Evolutionary conservation across 1,140 invertebrate species (phyloP), one percentile per base, ranked within the genome.

Genomic region (silkworm (Bombyx mori)): DNA sequence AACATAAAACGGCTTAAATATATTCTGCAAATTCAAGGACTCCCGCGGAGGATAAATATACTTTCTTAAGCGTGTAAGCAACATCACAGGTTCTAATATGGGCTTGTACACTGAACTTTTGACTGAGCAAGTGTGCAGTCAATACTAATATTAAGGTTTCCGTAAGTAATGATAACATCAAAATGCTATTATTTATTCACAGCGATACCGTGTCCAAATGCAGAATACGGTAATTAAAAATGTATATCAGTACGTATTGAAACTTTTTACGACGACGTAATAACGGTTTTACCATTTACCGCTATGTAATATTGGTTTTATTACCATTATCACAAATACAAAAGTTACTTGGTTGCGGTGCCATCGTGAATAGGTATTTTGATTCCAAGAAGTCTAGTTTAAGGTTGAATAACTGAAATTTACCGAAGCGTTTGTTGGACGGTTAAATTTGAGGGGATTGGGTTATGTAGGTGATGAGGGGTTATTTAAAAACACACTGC

Each of bases 1-100:
- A 10, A 73, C 45, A 46, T 78, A 79, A 3, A 83, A 46, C 7
- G 80, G 77, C 52, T 66, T 75, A n/a, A 82, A 73, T 42, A 74
- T 66, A 26, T 71, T 59, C 45, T 67, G 42, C 12, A 74, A 57
- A 47, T 52, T 54, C 4, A 65, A 26, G 56, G 12, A 46, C 43
- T 18, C 56, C 55, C 48, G 7, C 7, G 22, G 35, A 8, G 18
- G 26, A 53, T 35, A 52, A 43, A 66, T 65, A 35, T n/a, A 57
- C 50, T 65, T 64, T 54, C 65, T 66, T 1, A 66, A 49, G 8
- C 44, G 42, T 10, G 53, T 57, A 44, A 60, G 52, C 65, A 67
- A 63, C 58, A 50, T 59, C 5, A 35, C 26, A 35, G 12, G 9
- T 26, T 22, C 7, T 50, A 18, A 42, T 9, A 26, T 56, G n/a